Percentiles rank a stretch among this genome's conserved stretches.
Conservation (phyloP, 2,113 vertebrate genomes). For the Kobus ellipsiprymnus region DNA sequence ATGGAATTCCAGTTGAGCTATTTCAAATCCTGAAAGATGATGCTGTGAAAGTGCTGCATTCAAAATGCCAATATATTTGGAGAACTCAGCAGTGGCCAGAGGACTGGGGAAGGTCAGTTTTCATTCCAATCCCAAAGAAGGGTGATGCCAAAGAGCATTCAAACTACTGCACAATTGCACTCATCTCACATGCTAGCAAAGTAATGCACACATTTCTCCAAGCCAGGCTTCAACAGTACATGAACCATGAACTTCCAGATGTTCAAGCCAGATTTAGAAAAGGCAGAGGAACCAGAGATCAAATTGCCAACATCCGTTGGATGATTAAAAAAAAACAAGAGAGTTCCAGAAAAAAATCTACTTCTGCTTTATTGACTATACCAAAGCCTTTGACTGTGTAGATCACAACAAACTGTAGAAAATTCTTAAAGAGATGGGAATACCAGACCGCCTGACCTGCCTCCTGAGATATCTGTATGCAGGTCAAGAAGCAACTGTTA, state of each 20-base stretch:
- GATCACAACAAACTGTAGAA: not conserved
- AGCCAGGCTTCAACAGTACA: not conserved
- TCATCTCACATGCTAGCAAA: not conserved
- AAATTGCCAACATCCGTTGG: not conserved
- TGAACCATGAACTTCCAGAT: not conserved
- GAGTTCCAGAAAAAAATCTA: not conserved
- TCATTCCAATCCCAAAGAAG: not conserved
- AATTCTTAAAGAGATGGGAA: not conserved
- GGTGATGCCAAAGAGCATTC: not conserved
- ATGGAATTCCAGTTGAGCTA: not conserved
- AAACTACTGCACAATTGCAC: not conserved
- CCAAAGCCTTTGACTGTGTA: not conserved
- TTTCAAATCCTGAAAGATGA: not conserved
- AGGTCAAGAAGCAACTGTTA: not conserved
- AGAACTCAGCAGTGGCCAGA: not conserved
- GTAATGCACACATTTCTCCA: not conserved
- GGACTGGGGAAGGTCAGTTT: not conserved
- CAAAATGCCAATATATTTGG: not conserved
- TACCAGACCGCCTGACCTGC: not conserved
- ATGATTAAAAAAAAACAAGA: not conserved
- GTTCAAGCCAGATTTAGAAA: not conserved
- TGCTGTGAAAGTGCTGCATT: not conserved
- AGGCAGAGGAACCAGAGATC: not conserved
- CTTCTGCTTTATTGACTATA: not conserved
- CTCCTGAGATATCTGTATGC: not conserved